A percentile compares a stretch with the other conserved stretches of the same genome.
phyloP scores from a whole-genome alignment of 2,888 invertebrate genomes.

The Falcaria lacertinaria region DNA sequence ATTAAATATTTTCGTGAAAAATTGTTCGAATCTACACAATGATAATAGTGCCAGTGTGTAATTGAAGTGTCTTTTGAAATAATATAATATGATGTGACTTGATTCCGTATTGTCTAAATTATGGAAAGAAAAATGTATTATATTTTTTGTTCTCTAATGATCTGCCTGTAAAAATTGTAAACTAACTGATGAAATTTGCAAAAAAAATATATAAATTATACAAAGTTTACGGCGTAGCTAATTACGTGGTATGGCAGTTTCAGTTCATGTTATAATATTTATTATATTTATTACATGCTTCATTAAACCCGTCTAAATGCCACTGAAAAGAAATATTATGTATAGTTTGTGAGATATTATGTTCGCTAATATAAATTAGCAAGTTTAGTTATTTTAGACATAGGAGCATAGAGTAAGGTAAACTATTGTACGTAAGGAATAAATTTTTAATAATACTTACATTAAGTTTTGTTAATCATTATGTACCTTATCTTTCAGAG shows the following conservation, averaged over 20 bases:
- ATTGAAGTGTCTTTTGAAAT: slow-evolving; percentile 32
- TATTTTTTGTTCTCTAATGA: slow-evolving; percentile 40
- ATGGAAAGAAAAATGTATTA: slow-evolving; percentile 20
- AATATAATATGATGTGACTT: slow-evolving; percentile 10
- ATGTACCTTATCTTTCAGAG: neutral
- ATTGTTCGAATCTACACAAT: slow-evolving; percentile 83
- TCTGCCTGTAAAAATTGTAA: slow-evolving; percentile 67
- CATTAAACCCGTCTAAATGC: slow-evolving; percentile 48
- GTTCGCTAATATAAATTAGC: slow-evolving; percentile 71
- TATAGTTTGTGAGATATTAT: slow-evolving; percentile 67
- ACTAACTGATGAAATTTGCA: slow-evolving; percentile 65
- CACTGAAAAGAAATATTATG: slow-evolving; percentile 49
- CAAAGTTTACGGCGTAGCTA: slow-evolving; percentile 40
- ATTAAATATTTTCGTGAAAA: slow-evolving; percentile 93
- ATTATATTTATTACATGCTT: slow-evolving; percentile 72
- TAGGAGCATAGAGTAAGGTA: slow-evolving; percentile 60
- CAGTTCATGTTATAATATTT: slow-evolving; percentile 63
- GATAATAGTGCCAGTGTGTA: slow-evolving; percentile 58
- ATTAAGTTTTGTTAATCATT: slow-evolving; percentile 8
- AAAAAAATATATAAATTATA: slow-evolving; percentile 63
- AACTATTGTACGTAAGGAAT: slow-evolving; percentile 75
- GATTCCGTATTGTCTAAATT: slow-evolving; percentile 18
- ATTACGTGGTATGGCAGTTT: slow-evolving; percentile 49
- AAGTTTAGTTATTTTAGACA: slow-evolving; percentile 58
- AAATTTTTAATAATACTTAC: slow-evolving; percentile 68